Base-by-base conservation (phyloP, 2,113 vertebrate species). In the Delphinus delphis region DNA sequence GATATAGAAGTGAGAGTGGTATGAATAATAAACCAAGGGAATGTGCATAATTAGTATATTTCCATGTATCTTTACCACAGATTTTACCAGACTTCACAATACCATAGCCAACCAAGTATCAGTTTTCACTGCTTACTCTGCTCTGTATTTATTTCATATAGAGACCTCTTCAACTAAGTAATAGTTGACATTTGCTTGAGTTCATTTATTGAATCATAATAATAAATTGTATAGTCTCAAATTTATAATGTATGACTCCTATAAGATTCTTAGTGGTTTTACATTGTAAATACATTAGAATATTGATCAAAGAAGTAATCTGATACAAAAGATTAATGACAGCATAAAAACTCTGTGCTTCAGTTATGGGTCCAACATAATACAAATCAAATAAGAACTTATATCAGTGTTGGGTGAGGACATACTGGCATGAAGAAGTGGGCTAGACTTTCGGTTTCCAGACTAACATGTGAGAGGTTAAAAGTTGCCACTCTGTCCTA, bases 231-330 rank as follows among this genome's bases (percentile, higher is more conserved):
- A 58, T 71, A 77, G 41, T 71, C 31, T 73, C 44, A 55, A 36
- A 65, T 85, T 81, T 76, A 76, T 62, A 76, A 93, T 21, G 13
- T 33, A 81, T 25, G 15, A 13, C 13, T 63, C 8, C 74, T 77
- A 36, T 15, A 85, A 67, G 87, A 80, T 76, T 95, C 31, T 92
- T 86, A 93, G 41, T 82, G 17, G 5, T 31, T 88, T 92, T 55
- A 17, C 8, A 88, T 84, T 84, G 7, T 73, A 91, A 92, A 60
- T 38, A 91, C 90, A 8, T 62, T 90, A 83, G n/a, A 55, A 6
- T 79, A 77, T 82, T 58, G 60, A 67, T 91, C 67, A 71, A 93
- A 94, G n/a, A 94, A 81, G 20, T 67, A 55, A 90, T 71, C 23
- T 93, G 41, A 26, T 55, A 83, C 47, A 73, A 95, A 96, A 70